Conservation (phyloP, 2,797 vertebrate species). For the Onychomys torridus region DNA sequence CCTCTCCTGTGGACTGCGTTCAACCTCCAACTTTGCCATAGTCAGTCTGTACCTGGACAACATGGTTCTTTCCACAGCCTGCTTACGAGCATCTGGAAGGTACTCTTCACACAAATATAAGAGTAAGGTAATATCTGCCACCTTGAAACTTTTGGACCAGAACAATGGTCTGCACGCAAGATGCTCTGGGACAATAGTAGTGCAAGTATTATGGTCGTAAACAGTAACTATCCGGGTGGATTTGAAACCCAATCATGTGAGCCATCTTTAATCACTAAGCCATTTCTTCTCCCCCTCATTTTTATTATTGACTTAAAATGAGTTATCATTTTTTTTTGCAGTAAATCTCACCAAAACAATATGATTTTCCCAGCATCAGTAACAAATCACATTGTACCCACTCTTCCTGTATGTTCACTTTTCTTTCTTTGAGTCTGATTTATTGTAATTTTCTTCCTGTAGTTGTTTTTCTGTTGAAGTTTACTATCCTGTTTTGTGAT, state of each 20-base stretch:
- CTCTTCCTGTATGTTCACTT: not conserved
- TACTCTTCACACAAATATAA: too few relatives aligned
- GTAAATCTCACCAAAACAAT: not conserved
- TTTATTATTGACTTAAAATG: not conserved
- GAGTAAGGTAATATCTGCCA: too few relatives aligned
- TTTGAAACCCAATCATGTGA: too few relatives aligned
- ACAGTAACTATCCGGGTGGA: too few relatives aligned
- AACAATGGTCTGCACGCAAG: too few relatives aligned
- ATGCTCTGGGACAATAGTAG: too few relatives aligned
- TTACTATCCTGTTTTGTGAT: not conserved
- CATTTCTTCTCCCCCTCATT: not conserved
- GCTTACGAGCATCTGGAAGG: not conserved
- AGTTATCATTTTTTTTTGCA: not conserved
- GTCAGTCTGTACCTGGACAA: not conserved
- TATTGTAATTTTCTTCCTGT: not conserved
- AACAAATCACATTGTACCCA: not conserved
- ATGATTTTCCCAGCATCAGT: not conserved
- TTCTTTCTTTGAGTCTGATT: not conserved
- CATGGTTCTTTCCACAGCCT: not conserved
- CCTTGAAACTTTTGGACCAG: too few relatives aligned
- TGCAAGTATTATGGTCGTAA: too few relatives aligned
- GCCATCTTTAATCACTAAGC: not conserved
- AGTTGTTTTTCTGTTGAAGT: not conserved
- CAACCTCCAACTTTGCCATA: not conserved
- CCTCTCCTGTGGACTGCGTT: not conserved